These are phyloP conservation scores for Cnemophilus loriae DNA, from an alignment of 2,113 vertebrate species.

Conservation along the genomic window DNA sequence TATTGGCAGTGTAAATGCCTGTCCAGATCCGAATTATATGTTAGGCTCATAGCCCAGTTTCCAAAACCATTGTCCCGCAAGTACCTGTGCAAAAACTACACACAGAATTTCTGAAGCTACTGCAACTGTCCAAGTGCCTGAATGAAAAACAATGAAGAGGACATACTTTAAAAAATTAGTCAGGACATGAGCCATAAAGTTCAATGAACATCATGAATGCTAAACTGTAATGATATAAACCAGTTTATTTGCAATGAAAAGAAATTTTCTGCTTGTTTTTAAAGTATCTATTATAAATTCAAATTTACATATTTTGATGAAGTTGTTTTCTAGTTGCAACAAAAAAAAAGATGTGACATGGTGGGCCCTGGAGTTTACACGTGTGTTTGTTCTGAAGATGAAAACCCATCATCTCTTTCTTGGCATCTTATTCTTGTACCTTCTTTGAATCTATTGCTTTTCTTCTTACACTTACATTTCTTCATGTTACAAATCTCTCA, in stretches of 20 bases:
- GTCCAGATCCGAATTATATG: accelerated
- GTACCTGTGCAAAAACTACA: background rate
- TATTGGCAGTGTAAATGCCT: background rate
- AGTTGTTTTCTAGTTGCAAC: background rate
- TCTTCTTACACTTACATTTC: background rate
- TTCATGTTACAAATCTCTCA: background rate
- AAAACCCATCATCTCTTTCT: background rate
- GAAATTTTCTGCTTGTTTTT: background rate
- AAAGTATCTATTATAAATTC: background rate
- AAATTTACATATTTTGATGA: background rate
- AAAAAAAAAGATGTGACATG: background rate
- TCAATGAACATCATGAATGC: background rate
- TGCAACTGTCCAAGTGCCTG: background rate
- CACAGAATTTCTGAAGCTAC: background rate
- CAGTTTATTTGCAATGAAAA: background rate
- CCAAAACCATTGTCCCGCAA: background rate
- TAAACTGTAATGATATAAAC: background rate
- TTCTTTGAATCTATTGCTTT: background rate
- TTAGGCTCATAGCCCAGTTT: background rate
- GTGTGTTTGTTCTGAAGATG: accelerated
- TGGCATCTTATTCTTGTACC: background rate
- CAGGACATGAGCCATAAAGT: background rate
- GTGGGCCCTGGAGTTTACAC: background rate
- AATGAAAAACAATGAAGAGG: background rate
- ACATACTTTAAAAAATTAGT: background rate